Percentiles rank a stretch among this genome's conserved stretches.
Conservation (phyloP, 1,140 invertebrate species). For the Agrypnia vestita region DNA sequence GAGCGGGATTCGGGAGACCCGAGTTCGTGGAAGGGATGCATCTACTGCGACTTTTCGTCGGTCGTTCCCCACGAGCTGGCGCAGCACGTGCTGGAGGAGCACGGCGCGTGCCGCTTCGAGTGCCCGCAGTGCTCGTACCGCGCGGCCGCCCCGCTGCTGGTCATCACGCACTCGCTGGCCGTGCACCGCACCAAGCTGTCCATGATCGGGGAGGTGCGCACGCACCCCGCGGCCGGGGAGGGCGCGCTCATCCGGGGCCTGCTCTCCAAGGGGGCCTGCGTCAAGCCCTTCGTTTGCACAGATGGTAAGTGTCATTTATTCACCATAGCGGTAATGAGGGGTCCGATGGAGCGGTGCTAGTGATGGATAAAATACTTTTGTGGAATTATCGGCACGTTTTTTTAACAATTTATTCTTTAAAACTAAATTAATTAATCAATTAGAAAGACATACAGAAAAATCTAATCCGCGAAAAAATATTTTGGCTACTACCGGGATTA, state of each 20-base stretch:
- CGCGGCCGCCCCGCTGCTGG: slow-evolving; percentile 20
- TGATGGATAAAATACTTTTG: too few species aligned
- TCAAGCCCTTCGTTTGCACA: slow-evolving; percentile 40
- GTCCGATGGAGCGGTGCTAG: too few species aligned
- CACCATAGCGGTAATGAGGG: too few species aligned
- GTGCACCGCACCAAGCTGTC: slow-evolving; percentile 18
- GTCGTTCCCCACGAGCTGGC: not conserved
- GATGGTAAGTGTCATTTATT: slow-evolving; percentile 38
- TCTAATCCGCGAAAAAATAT: too few species aligned
- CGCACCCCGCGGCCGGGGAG: slow-evolving; percentile 56
- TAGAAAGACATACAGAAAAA: too few species aligned
- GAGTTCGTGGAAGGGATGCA: not conserved
- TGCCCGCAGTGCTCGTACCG: slow-evolving; percentile 40
- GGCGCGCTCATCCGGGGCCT: slow-evolving; percentile 24
- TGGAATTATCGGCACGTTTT: too few species aligned
- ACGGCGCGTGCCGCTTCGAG: slow-evolving; percentile 33
- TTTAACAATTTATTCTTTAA: too few species aligned
- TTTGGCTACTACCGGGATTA: too few species aligned
- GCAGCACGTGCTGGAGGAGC: slow-evolving; percentile 11
- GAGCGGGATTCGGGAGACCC: not conserved
- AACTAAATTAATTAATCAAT: too few species aligned
- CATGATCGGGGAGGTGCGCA: slow-evolving; percentile 31
- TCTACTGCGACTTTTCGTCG: slow-evolving; percentile 19
- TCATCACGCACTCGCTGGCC: slow-evolving; percentile 24
- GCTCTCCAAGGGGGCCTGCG: slow-evolving; percentile 2